Evolutionary conservation across 1,140 invertebrate species (phyloP).

Genomic region (Hypothenemus hampei): DNA sequence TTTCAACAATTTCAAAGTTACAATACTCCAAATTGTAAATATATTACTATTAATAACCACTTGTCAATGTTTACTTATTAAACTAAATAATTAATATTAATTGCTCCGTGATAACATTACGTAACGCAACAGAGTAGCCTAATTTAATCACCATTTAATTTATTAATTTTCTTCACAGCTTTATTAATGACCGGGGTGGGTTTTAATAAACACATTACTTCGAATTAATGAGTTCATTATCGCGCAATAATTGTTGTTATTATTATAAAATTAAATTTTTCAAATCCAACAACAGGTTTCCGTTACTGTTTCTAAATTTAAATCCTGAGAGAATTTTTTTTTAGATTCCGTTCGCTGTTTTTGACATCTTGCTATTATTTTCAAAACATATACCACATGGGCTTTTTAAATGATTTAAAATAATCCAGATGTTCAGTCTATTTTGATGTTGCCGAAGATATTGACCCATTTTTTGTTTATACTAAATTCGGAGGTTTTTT

Average conservation of each 20-base stretch:
- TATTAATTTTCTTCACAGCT: not conserved
- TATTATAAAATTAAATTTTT: no score
- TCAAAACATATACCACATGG: constrained; percentile 1
- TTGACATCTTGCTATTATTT: not conserved
- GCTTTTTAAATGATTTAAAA: constrained; percentile 6
- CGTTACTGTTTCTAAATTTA: no score
- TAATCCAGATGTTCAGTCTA: constrained; percentile 6
- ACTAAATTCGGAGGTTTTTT: no score
- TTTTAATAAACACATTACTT: no score
- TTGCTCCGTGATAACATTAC: constrained; percentile 1
- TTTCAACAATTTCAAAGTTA: no score
- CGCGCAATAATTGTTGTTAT: no score
- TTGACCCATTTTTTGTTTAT: constrained; percentile 5
- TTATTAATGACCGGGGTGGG: not conserved
- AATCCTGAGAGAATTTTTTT: no score
- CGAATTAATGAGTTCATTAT: no score
- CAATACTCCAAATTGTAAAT: no score
- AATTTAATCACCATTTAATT: not conserved
- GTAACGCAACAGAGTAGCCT: not conserved
- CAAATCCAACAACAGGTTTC: no score
- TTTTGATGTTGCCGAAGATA: not conserved
- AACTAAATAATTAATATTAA: constrained; percentile 7
- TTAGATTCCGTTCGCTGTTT: not conserved
- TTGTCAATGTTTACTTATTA: constrained; percentile 9
- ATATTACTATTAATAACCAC: constrained; percentile 1